A percentile compares a stretch with the other conserved stretches of the same genome.
Conservation (phyloP, 2,113 vertebrate genomes). For the Sialia sialis region DNA sequence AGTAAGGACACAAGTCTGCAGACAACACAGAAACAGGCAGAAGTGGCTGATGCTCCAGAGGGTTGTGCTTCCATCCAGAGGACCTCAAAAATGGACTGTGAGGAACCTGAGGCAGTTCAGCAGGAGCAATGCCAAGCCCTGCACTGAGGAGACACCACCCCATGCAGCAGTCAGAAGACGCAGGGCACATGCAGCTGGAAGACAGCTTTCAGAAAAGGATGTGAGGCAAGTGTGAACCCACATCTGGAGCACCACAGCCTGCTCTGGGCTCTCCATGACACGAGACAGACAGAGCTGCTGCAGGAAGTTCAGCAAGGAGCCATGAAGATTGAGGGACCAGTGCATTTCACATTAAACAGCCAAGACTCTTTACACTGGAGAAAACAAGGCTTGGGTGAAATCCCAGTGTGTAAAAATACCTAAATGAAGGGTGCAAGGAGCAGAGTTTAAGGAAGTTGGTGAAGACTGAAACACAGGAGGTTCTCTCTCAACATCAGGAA, state of each 20-base stretch:
- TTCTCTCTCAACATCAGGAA: neutral
- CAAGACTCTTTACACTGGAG: neutral
- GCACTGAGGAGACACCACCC: neutral
- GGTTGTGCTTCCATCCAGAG: neutral
- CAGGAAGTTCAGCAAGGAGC: neutral
- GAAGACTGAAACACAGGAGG: neutral
- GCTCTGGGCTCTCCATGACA: neutral
- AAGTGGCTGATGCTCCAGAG: neutral
- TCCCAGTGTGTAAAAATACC: neutral
- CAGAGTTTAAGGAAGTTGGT: neutral
- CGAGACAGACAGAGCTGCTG: neutral
- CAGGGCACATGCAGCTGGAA: neutral
- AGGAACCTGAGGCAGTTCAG: neutral
- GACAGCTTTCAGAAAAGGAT: neutral
- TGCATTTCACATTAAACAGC: neutral
- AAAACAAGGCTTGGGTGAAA: neutral
- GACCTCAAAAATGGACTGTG: neutral
- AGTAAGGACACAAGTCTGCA: neutral
- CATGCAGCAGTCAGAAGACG: neutral
- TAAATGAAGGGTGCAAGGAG: neutral
- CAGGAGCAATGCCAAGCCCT: neutral
- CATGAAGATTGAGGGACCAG: neutral
- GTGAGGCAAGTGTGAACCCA: neutral
- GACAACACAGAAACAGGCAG: neutral
- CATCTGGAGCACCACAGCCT: neutral